Percentiles rank a stretch among this genome's conserved stretches.
Evolutionary conservation across 2,797 vertebrate genomes (phyloP).

Genomic region (Gambelia wislizenii): DNA sequence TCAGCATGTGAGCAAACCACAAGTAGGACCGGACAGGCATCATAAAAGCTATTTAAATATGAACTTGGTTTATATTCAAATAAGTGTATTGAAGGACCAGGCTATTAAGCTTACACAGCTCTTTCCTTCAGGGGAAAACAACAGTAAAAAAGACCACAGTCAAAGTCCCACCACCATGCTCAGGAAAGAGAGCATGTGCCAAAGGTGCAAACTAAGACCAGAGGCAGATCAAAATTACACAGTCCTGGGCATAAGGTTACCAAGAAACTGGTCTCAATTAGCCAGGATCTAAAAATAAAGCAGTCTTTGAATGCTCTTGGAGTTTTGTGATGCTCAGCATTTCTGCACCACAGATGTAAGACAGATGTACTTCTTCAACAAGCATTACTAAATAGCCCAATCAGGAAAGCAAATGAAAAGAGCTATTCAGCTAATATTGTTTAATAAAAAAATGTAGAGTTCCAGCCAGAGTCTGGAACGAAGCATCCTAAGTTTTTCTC

Average conservation of each 20-base stretch:
- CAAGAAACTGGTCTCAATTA: constrained; percentile 62
- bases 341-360: constrained; percentile 61
- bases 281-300: constrained; percentile 73
- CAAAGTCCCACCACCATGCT: background rate
- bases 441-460: constrained; percentile 53
- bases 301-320: constrained; percentile 63
- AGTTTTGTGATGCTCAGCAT: constrained; percentile 46
- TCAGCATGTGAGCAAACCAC: background rate
- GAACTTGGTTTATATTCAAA: background rate
- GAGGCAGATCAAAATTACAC: background rate
- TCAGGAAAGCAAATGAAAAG: constrained; percentile 58
- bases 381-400: constrained; percentile 72
- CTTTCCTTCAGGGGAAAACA: background rate
- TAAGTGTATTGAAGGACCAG: background rate
- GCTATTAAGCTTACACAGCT: background rate
- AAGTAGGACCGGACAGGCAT: background rate
- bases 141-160: background rate
- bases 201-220: background rate
- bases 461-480: constrained; percentile 51
- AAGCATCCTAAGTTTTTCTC: background rate
- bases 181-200: too few species aligned
- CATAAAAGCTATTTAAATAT: background rate
- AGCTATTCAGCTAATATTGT: constrained; percentile 67
- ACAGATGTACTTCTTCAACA: constrained; percentile 54
- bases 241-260: constrained; percentile 67